Conservation (phyloP, 1,140 invertebrate species). For the Euura lappo region DNA sequence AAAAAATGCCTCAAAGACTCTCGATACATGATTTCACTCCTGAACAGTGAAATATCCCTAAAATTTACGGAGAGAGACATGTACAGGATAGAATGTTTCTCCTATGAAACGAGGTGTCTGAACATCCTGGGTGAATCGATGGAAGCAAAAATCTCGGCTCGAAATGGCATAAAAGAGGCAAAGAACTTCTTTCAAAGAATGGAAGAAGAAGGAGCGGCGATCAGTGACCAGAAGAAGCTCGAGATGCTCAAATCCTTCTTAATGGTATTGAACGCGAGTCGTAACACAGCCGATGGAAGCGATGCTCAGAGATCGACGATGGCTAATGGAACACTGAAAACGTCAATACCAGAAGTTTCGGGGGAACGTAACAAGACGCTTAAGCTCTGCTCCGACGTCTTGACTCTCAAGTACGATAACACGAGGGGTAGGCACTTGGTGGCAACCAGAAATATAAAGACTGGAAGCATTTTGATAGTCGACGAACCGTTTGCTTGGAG, state of each 20-base stretch:
- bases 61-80: slow-evolving; percentile 26
- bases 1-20: slow-evolving; percentile 40
- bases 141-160: background rate
- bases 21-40: slow-evolving; percentile 40
- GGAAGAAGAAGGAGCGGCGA: background rate
- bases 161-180: background rate
- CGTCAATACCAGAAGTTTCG: slow-evolving; percentile 34
- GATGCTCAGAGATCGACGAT: slow-evolving; percentile 10
- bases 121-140: background rate
- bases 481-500: slow-evolving; percentile 57
- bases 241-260: background rate
- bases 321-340: slow-evolving; percentile 6
- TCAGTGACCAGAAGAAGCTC: background rate
- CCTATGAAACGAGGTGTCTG: background rate
- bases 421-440: slow-evolving; percentile 47
- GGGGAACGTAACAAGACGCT: slow-evolving; percentile 43
- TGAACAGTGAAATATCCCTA: slow-evolving; percentile 35
- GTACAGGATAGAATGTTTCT: background rate
- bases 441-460: slow-evolving; percentile 48
- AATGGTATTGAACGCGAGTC: background rate
- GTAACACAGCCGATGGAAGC: background rate
- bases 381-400: slow-evolving; percentile 44
- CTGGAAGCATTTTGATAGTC: slow-evolving; percentile 57
- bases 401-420: slow-evolving; percentile 37
- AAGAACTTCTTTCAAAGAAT: background rate